Evolutionary conservation across 2,113 vertebrate species (phyloP).

Genomic region (Atrichornis clamosus): DNA sequence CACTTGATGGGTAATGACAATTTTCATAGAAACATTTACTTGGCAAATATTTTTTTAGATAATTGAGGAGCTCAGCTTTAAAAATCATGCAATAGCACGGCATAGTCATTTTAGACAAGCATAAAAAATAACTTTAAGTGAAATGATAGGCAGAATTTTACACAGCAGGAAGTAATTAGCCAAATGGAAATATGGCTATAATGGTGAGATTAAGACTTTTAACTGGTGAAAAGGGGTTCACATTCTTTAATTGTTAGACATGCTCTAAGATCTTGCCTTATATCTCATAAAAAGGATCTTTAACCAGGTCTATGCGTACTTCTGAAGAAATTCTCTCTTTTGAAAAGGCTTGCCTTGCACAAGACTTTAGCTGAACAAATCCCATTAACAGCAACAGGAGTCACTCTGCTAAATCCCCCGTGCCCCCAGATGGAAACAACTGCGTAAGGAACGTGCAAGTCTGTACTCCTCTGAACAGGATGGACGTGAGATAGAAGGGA

Average conservation of each 20-base stretch:
- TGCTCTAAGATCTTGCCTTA: slow-evolving; percentile 5
- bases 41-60: slow-evolving; percentile 51
- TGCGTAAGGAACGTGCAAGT: neutral
- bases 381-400: neutral
- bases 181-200: slow-evolving; percentile 17
- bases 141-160: slow-evolving; percentile 32
- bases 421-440: neutral
- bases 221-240: slow-evolving; percentile 2
- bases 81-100: neutral
- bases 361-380: slow-evolving; percentile 28
- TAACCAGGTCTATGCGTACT: slow-evolving; percentile 7
- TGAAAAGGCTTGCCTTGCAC: slow-evolving; percentile 5
- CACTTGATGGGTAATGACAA: neutral
- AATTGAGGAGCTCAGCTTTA: slow-evolving; percentile 18
- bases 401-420: neutral
- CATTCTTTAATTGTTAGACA: slow-evolving; percentile 20
- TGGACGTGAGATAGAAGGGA: accelerated
- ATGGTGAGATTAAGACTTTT: slow-evolving; percentile 7
- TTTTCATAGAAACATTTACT: slow-evolving; percentile 47
- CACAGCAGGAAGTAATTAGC: slow-evolving; percentile 38
- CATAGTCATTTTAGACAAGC: neutral
- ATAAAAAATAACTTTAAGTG: slow-evolving; percentile 28
- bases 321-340: slow-evolving; percentile 39
- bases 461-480: neutral
- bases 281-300: slow-evolving; percentile 42